phyloP scores from a whole-genome alignment of 2,888 invertebrate species.

The Nephrotoma guestfalica region DNA sequence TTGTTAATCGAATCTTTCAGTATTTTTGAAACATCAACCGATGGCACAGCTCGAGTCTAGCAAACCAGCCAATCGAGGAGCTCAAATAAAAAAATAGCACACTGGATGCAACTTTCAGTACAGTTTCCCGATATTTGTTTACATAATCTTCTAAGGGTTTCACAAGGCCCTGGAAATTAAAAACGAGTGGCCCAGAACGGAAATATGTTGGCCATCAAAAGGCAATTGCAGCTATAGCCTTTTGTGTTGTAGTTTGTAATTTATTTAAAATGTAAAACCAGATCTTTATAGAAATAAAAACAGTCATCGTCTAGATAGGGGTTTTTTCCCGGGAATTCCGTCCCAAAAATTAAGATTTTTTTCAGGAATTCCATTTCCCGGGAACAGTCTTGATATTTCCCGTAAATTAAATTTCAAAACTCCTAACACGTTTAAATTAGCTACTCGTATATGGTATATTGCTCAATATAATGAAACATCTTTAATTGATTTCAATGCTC shows the following conservation, averaged over 20 bases:
- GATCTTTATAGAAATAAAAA: too few species aligned
- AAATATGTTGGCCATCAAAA: conserved; percentile 94
- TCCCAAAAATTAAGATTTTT: too few species aligned
- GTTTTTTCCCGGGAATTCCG: too few species aligned
- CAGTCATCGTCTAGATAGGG: too few species aligned
- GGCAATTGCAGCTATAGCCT: conserved; percentile 82
- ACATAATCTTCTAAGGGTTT: conserved; percentile 91
- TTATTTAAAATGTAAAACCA: neutral
- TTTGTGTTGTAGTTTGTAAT: conserved; percentile 44
- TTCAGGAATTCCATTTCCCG: too few species aligned
- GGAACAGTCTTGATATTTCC: too few species aligned
- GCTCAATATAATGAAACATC: too few species aligned
- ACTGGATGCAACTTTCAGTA: conserved; percentile 95
- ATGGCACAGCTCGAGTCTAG: conserved; percentile 86
- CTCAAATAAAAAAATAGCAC: conserved; percentile 7
- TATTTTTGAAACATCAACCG: conserved; percentile 88
- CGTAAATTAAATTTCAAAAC: too few species aligned
- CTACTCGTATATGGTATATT: too few species aligned
- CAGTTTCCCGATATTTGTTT: conserved; percentile 85
- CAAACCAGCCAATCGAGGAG: conserved; percentile 65
- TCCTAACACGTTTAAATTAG: too few species aligned
- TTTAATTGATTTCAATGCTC: too few species aligned
- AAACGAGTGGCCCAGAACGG: conserved; percentile 66
- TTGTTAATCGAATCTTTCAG: conserved; percentile 29
- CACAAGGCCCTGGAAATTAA: conserved; percentile 88